Conservation (phyloP, 2,113 vertebrate genomes). For the Laticauda colubrina region DNA sequence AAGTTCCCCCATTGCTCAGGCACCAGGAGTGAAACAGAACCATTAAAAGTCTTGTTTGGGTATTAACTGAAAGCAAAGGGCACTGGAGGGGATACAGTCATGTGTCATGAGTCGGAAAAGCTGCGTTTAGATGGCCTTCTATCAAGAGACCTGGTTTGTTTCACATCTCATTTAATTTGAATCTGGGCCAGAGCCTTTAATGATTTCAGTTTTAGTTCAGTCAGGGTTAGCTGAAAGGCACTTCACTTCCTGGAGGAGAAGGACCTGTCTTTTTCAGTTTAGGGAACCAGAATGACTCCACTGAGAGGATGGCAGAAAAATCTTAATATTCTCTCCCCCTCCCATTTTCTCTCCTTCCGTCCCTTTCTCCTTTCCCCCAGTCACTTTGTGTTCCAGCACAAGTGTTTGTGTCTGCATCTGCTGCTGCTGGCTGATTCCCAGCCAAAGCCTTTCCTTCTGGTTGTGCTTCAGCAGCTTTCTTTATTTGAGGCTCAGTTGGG, state of each 20-base stretch:
- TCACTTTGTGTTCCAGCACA: conserved; percentile 34
- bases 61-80: conserved; percentile 25
- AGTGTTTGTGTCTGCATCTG: conserved; percentile 19
- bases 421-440: conserved; percentile 9
- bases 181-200: conserved; percentile 60
- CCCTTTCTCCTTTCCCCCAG: not conserved
- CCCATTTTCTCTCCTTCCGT: conserved; percentile 9
- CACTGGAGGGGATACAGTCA: conserved; percentile 45
- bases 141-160: conserved; percentile 62
- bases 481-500: not conserved
- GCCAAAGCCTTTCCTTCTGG: not conserved
- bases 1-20: conserved; percentile 6
- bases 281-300: conserved; percentile 19
- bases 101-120: conserved; percentile 59
- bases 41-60: not conserved
- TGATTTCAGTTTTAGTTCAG: conserved; percentile 69
- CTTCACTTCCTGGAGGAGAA: conserved; percentile 45
- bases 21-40: conserved; percentile 21
- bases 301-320: not conserved
- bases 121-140: conserved; percentile 62
- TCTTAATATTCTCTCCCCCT: not conserved
- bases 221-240: conserved; percentile 46
- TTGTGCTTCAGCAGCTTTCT: not conserved
- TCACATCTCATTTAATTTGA: conserved; percentile 73
- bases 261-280: conserved; percentile 46